Conservation (phyloP, 2,888 invertebrate species). For the Steinernema scapterisci region DNA sequence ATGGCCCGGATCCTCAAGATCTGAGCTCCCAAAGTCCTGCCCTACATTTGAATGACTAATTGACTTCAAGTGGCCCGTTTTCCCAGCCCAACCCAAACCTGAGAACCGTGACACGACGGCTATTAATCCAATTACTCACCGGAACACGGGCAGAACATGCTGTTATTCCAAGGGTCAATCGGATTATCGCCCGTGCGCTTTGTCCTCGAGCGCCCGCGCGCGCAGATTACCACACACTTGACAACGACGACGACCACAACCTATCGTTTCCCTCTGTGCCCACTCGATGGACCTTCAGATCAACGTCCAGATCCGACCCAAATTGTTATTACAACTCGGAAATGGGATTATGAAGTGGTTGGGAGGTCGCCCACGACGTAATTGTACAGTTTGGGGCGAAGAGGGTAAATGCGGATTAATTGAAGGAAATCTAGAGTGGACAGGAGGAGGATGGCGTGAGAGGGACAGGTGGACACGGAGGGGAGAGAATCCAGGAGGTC, state of each 20-base stretch:
- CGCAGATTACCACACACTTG: slow-evolving; percentile 24
- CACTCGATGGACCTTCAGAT: background rate
- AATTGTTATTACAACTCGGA: slow-evolving; percentile 26
- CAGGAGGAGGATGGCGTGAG: background rate
- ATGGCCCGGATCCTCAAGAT: no score
- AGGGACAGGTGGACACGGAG: background rate
- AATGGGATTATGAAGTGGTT: slow-evolving; percentile 32
- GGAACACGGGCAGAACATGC: slow-evolving; percentile 30
- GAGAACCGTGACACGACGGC: background rate
- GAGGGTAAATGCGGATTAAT: slow-evolving; percentile 2
- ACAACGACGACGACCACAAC: background rate
- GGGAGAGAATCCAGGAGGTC: background rate
- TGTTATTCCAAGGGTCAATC: slow-evolving; percentile 29
- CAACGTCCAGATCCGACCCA: background rate
- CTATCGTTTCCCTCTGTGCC: background rate
- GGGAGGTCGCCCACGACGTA: background rate
- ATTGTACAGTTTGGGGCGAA: background rate
- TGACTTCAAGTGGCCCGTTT: no score
- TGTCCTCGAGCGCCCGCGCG: slow-evolving; percentile 23
- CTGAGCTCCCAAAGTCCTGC: no score
- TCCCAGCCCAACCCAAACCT: no score
- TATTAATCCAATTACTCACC: slow-evolving; percentile 31
- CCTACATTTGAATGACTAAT: no score
- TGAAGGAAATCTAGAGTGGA: background rate
- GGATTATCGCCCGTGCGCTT: slow-evolving; percentile 17